Conservation (phyloP, 2,113 vertebrate genomes). For the Zosterops hypoxanthus region DNA sequence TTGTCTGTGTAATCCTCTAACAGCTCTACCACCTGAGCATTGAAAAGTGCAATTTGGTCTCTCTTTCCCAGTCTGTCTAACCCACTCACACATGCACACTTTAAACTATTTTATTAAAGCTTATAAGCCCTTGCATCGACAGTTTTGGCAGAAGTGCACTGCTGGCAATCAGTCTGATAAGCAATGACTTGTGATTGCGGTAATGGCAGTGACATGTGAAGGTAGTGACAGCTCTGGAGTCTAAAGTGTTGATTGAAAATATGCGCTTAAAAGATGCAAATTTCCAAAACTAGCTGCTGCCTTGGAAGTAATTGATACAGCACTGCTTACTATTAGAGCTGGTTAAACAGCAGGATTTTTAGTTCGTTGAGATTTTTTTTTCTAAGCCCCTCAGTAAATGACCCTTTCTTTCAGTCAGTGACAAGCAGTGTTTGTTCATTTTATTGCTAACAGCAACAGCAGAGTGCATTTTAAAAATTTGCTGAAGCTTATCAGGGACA, state of each 20-base stretch:
- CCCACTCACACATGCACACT: not conserved
- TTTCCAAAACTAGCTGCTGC: not conserved
- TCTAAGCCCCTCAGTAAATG: not conserved
- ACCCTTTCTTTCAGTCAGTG: not conserved
- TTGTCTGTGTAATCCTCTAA: not conserved
- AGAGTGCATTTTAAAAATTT: not conserved
- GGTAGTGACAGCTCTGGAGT: not conserved
- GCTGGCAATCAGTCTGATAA: conserved; percentile 13
- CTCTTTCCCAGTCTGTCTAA: not conserved
- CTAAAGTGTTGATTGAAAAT: not conserved
- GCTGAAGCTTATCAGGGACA: not conserved
- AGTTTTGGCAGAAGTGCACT: not conserved
- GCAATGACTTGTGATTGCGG: not conserved
- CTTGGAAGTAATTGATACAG: conserved; percentile 3
- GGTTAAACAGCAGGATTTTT: not conserved
- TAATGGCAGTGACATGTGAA: not conserved
- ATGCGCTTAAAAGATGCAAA: not conserved
- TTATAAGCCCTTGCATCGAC: not conserved
- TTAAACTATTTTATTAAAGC: conserved; percentile 27
- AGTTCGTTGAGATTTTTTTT: not conserved
- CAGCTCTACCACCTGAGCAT: not conserved
- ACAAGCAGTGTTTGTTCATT: not conserved
- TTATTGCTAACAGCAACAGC: not conserved
- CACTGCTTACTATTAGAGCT: not conserved
- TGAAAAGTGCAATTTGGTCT: not conserved